Evolutionary conservation across 2,797 vertebrate species (phyloP).

Genomic region (Phyllotis vaccarum): DNA sequence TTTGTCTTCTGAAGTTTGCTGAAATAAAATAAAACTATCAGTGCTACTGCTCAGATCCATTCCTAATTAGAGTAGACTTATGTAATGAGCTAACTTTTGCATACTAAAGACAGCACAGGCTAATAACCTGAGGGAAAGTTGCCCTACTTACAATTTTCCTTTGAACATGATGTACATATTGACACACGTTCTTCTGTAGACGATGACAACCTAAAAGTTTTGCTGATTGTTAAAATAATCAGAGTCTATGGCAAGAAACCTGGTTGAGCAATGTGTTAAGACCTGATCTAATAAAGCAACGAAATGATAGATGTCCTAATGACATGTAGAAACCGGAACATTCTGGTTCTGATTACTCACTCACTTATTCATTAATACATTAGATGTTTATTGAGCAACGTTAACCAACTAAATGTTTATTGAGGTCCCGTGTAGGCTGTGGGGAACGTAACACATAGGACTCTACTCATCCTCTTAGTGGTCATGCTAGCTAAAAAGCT

Average conservation of each 20-base stretch:
- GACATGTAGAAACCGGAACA: slow-evolving; percentile 62
- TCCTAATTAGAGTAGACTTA: background rate
- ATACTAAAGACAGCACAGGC: background rate
- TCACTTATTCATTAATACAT: slow-evolving; percentile 35
- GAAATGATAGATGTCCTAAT: slow-evolving; percentile 49
- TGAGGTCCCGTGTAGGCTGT: background rate
- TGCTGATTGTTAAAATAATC: slow-evolving; percentile 50
- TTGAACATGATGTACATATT: background rate
- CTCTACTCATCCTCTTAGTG: background rate
- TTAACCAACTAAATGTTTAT: slow-evolving; percentile 29
- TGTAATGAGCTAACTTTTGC: background rate
- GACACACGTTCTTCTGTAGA: background rate
- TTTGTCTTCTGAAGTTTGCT: slow-evolving; percentile 89
- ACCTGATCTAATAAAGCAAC: slow-evolving; percentile 57
- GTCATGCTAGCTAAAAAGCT: slow-evolving; percentile 54
- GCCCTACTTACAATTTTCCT: background rate
- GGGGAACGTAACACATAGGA: background rate
- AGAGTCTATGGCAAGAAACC: slow-evolving; percentile 16
- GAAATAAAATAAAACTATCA: slow-evolving; percentile 75
- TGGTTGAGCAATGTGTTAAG: slow-evolving; percentile 54
- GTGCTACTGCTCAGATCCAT: slow-evolving; percentile 55
- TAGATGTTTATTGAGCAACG: slow-evolving; percentile 48
- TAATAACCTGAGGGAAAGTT: background rate
- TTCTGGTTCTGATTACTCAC: slow-evolving; percentile 61
- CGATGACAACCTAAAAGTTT: background rate